phyloP scores from a whole-genome alignment of 2,113 vertebrate genomes.

The Trachemys scripta region DNA sequence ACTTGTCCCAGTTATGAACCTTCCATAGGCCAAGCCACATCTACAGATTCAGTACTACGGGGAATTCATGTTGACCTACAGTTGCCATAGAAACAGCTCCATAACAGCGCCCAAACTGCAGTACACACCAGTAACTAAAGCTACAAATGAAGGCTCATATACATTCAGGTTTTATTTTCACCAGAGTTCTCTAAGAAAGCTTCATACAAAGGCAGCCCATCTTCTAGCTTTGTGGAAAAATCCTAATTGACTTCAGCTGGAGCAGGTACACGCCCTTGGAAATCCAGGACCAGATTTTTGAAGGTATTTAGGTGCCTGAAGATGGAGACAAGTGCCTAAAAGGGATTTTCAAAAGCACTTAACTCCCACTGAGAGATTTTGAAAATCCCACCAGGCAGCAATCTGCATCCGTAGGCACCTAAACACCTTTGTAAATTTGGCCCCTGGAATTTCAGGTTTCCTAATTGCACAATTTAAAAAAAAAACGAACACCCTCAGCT shows the following conservation, averaged over 20 bases:
- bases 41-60: conserved; percentile 34
- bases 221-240: not conserved
- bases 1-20: not conserved
- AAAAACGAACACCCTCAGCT: not conserved
- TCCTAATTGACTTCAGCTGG: not conserved
- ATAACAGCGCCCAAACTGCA: conserved; percentile 67
- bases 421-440: not conserved
- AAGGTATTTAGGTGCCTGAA: not conserved
- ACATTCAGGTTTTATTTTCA: not conserved
- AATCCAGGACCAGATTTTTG: not conserved
- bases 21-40: not conserved
- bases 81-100: conserved; percentile 72
- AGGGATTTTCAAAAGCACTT: not conserved
- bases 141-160: not conserved
- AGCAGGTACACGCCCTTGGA: not conserved
- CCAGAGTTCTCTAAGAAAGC: not conserved
- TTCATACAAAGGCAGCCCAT: not conserved
- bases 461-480: not conserved
- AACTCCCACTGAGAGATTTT: not conserved
- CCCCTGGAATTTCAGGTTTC: not conserved
- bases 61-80: conserved; percentile 39
- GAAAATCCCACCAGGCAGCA: not conserved
- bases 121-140: not conserved
- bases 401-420: not conserved
- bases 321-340: not conserved